Base-by-base conservation (phyloP, 2,113 vertebrate species). In the Scomber scombrus region DNA sequence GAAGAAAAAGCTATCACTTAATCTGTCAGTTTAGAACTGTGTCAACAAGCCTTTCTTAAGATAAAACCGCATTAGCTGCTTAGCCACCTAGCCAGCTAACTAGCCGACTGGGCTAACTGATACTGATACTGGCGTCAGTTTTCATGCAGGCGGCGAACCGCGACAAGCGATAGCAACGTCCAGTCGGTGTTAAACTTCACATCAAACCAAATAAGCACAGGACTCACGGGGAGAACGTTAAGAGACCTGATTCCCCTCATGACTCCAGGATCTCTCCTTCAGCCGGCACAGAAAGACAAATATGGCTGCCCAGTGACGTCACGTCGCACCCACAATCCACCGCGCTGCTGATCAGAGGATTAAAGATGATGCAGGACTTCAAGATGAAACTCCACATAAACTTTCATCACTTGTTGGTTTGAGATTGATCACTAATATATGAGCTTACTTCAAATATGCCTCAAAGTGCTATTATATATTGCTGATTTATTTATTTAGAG, bases 191-290 rank as follows among this genome's bases (percentile, higher is more conserved):
- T 34, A 45, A 23, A 18, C 8, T 4, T 29, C 15, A 23, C 12
- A 46, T 0, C 2, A 40, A n/a, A 40, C 10, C 0, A 0, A 29
- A 2, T 81, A 43, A 60, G 19, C 0, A 18, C 5, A 2, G 10
- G 34, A 89, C 93, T 93, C 88, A 95, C 94, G 5, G 94, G 87
- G 64, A 95, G 49, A 23, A 66, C 72, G 76, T 85, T 87, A 3
- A 95, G 63, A 61, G 87, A 75, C 16, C 81, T 86, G 63, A 94
- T 88, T 83, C 90, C 89, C 82, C 84, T 92, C 94, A 95, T 95
- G 89, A 64, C 88, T 93, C 60, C 45, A 5, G n/a, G 18, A 9
- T 84, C 74, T 91, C 87, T 92, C 89, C 92, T 93, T 92, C 90
- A 89, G 60, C 85, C 75, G 77, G 72, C 13, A 51, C 21, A 46